Conservation (phyloP, 2,113 vertebrate genomes). For the Cygnus buccinator region DNA sequence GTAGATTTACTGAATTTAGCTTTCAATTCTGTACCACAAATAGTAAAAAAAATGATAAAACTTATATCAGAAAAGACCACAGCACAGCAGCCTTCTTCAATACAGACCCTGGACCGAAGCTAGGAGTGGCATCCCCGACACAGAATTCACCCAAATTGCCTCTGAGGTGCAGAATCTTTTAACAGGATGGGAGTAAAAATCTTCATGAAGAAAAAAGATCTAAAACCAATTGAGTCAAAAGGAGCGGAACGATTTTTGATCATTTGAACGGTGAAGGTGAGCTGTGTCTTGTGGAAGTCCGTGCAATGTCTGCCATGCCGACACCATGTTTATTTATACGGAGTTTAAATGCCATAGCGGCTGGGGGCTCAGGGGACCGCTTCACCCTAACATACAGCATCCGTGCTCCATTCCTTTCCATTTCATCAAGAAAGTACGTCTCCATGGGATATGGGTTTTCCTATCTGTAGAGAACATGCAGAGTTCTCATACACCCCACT, state of each 20-base stretch:
- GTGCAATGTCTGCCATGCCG: background rate
- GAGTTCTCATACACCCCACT: background rate
- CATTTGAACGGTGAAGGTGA: background rate
- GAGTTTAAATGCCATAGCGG: background rate
- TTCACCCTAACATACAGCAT: background rate
- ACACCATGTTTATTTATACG: background rate
- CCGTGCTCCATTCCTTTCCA: background rate
- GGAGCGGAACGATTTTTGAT: background rate
- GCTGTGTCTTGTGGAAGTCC: background rate
- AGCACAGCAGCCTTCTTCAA: background rate
- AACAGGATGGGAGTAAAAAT: fast-evolving
- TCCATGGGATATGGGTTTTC: too few species aligned
- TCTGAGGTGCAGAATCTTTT: background rate
- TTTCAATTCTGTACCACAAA: background rate
- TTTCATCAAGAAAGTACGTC: background rate
- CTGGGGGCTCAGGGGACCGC: background rate
- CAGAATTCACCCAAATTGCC: background rate
- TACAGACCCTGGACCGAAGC: background rate
- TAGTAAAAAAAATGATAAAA: background rate
- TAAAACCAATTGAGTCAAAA: background rate
- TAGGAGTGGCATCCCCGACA: background rate
- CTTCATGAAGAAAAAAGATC: background rate
- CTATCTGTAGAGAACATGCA: background rate
- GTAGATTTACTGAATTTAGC: background rate
- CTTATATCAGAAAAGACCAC: background rate